Base-by-base conservation (phyloP, 2,888 invertebrate species). In the Polydrusus cervinus region DNA sequence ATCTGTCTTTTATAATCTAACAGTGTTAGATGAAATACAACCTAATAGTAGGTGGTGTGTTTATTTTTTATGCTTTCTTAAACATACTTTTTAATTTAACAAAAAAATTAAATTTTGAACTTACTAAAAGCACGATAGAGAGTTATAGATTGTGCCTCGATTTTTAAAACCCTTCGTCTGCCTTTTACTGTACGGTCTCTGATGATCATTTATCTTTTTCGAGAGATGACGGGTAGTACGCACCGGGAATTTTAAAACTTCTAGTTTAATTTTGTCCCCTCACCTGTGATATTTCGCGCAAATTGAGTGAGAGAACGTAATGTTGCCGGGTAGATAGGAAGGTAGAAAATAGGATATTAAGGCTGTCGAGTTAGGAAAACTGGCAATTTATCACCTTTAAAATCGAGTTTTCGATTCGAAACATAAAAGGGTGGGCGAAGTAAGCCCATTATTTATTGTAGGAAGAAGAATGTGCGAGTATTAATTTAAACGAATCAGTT, bases 261-360 rank as follows among this genome's bases (percentile, higher is more conserved):
- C 77, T 43, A 77, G 71, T 74, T 74, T 77, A 77, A 77, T 77
- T 77, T 74, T 67, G 71, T 60, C 70, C 60, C 74, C 74, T 74
- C 77, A 74, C 74, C 74, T 74, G 74, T 74, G 77, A 70, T 70
- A 66, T 69, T 69, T 62, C 65, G 69, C 66, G 73, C 70, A 67
- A 74, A 74, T 77, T 77, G 73, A 77, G 77, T 70, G 77, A 70
- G 73, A 72, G 67, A 72, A 65, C 62, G 67, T 68, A 73, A 69
- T 51, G 76, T 70, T 66, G 57, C 65, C 34, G 70, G 71, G 67
- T 45, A 71, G 68, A 74, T 69, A 71, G 71, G 77, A 74, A 66
- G 74, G 71, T 71, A 70, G 77, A 77, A 77, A 77, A 77, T 77
- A 68, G 73, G 77, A 71, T 77, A 73, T 77, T 77, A 77, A 71